phyloP scores from a whole-genome alignment of 2,888 invertebrate genomes.

The Hydroisotoma schaefferi region DNA sequence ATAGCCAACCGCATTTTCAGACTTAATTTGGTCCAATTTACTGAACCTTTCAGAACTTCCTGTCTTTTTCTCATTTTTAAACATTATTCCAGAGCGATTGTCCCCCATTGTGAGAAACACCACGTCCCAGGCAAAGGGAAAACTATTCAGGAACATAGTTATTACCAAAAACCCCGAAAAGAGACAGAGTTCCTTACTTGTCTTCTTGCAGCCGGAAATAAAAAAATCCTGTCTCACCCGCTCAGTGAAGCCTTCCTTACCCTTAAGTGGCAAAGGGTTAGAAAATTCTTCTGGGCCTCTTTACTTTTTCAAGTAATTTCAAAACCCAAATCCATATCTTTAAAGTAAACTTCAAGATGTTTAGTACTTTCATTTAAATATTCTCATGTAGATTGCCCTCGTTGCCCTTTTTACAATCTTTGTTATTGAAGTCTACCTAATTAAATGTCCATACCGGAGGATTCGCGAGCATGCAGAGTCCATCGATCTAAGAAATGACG shows the following conservation, averaged over 20 bases:
- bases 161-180: conserved; percentile 31
- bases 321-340: conserved; percentile 12
- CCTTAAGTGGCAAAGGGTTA: conserved; percentile 85
- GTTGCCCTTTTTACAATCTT: conserved; percentile 71
- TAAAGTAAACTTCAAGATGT: not conserved
- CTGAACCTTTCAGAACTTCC: not conserved
- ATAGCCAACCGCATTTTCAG: not conserved
- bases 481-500: not conserved
- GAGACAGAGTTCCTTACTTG: conserved; percentile 83
- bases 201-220: conserved; percentile 83
- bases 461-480: not conserved
- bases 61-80: not conserved
- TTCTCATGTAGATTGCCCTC: conserved; percentile 50
- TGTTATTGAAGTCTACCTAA: conserved; percentile 59
- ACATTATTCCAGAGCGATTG: conserved; percentile 14
- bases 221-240: conserved; percentile 79
- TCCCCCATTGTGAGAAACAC: conserved; percentile 10
- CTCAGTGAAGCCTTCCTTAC: conserved; percentile 81
- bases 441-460: conserved; percentile 31
- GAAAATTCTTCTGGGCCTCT: conserved; percentile 66
- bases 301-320: conserved; percentile 38
- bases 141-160: conserved; percentile 8
- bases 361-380: not conserved
- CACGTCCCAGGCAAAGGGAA: not conserved
- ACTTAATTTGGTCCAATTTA: not conserved